Conservation (phyloP, 2,113 vertebrate species). For the Arizona elegans region DNA sequence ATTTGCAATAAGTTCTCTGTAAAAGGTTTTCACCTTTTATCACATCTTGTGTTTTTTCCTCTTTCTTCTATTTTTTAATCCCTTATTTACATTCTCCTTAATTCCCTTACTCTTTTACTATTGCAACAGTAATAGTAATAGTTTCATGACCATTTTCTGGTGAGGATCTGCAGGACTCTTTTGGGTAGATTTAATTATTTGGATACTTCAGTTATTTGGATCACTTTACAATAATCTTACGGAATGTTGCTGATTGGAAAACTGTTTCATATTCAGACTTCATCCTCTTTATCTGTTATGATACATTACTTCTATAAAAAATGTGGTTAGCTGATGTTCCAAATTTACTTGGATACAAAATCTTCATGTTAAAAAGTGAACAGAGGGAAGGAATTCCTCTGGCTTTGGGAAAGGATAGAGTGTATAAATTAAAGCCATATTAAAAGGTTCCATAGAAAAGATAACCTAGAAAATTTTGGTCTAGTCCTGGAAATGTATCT, state of each 20-base stretch:
- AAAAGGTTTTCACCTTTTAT: too few species aligned
- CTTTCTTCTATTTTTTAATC: too few species aligned
- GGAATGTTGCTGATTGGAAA: neutral
- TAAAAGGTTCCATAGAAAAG: neutral
- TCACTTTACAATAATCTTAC: neutral
- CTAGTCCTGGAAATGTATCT: neutral
- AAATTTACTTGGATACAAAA: neutral
- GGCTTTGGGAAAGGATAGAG: neutral
- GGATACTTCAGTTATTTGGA: neutral
- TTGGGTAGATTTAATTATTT: neutral
- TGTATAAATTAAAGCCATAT: neutral
- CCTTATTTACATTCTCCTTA: too few species aligned
- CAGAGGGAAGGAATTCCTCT: neutral
- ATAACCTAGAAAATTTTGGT: neutral
- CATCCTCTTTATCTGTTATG: neutral
- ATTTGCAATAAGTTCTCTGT: neutral
- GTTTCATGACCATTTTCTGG: neutral
- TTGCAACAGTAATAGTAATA: neutral
- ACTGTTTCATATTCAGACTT: neutral
- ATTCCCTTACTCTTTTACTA: too few species aligned
- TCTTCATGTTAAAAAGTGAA: neutral
- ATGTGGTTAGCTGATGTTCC: too few species aligned
- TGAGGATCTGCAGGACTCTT: neutral
- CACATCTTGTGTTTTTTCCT: too few species aligned
- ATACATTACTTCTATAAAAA: too few species aligned